Evolutionary conservation across 1,140 invertebrate genomes (phyloP), one percentile per base, ranked within the genome.

Genomic region (Lordiphosa collinella): DNA sequence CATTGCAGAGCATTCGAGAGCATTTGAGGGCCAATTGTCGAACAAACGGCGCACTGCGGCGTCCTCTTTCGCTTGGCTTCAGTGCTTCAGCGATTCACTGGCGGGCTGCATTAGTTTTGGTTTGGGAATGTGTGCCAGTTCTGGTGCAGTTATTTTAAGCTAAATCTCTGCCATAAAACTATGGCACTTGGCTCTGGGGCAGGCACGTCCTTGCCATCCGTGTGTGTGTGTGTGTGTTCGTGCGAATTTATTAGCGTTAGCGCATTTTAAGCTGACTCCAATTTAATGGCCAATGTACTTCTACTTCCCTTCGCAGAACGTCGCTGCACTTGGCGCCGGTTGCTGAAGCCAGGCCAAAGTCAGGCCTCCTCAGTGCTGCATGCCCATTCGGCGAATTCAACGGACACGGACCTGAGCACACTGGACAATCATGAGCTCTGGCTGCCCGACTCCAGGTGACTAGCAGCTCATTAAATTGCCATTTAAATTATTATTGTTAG

Each of bases 361-460:
- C 48, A 73, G n/a, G 72, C 80, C 43, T 78, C 90, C 54, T 91
- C 91, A 0, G 94, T 93, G 11, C 92, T 93, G n/a, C 93, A 94
- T 82, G 91, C 90, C 25, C 92, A 93, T 75, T 94, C 94, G 9
- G 93, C 93, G 0, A 92, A 93, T 3, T 95, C 94, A 7, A 95
- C 94, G 0, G 94, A 95, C 73, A 95, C 94, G 1, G 95, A 96
- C 85, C 90, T 95, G 32, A 94, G 94, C 34, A 94, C 93, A 0
- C 89, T 95, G 57, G 94, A 95, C 85, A 94, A 93, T 9, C 93
- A 95, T 84, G 94, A 95, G 66, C 90, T 95, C 2, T 95, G 94
- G 94, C 90, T 95, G 32, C 94, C 94, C 44, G 94, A 95, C 62
- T 92, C 93, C 38, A 91, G 91, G 91, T 92, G 84, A 69, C 54